Conservation (phyloP, 35 echinoderm and acorn worm genomes). For the Stichopus chloronotus region DNA sequence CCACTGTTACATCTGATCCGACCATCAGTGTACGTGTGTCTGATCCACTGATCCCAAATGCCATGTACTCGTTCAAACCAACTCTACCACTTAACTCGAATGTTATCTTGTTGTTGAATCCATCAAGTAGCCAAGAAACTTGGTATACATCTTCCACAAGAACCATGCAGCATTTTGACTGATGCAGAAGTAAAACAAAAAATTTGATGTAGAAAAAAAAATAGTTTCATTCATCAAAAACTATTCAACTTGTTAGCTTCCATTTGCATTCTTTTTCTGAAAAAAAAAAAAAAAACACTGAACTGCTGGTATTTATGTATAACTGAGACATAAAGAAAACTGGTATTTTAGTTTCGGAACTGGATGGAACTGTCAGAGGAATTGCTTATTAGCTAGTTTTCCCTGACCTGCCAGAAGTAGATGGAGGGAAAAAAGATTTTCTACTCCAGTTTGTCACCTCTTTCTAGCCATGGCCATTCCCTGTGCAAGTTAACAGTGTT, state of each 20-base stretch:
- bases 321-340: neutral
- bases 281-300: neutral
- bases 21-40: conserved; percentile 59
- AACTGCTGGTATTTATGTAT: neutral
- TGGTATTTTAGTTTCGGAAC: neutral
- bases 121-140: conserved; percentile 72
- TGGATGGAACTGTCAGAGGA: neutral
- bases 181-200: neutral
- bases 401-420: too few relatives aligned
- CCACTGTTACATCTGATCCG: conserved; percentile 83
- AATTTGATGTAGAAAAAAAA: neutral
- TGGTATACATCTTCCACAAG: conserved; percentile 70
- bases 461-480: too few relatives aligned
- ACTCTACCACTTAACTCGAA: conserved; percentile 69
- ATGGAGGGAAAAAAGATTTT: too few relatives aligned
- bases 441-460: too few relatives aligned
- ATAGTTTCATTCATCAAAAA: neutral
- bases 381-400: too few relatives aligned
- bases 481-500: too few relatives aligned
- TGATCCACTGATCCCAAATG: conserved; percentile 90
- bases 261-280: neutral
- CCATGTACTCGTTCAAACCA: conserved; percentile 60
- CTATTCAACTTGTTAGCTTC: neutral
- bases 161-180: conserved; percentile 59
- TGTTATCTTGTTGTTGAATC: conserved; percentile 53